phyloP scores from a whole-genome alignment of 2,888 invertebrate species.

The Lacanobia oleracea region DNA sequence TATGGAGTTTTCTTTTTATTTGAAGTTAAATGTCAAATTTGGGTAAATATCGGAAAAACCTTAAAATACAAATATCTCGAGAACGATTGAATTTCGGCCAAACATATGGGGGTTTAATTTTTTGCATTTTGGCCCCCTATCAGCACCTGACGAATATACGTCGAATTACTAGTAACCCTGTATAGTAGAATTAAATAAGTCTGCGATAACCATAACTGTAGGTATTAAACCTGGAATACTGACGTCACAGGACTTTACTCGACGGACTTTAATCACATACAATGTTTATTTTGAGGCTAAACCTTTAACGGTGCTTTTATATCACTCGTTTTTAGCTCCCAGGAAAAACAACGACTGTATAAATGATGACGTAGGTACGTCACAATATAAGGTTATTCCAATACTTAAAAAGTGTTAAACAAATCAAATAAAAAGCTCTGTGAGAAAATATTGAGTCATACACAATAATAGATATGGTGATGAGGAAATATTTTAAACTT shows the following conservation, averaged over 20 bases:
- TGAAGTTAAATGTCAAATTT: too few species aligned
- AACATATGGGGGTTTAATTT: too few species aligned
- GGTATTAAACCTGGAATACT: background rate
- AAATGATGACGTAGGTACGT: background rate
- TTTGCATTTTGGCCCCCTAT: too few species aligned
- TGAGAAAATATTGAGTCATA: constrained; percentile 66
- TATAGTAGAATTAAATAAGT: background rate
- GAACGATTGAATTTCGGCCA: too few species aligned
- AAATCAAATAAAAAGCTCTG: constrained; percentile 56
- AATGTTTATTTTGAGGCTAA: constrained; percentile 29
- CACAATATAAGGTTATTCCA: constrained; percentile 17
- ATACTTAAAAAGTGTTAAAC: constrained; percentile 42
- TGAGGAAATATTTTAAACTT: constrained; percentile 56
- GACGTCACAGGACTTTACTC: too few species aligned
- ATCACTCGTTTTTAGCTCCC: background rate
- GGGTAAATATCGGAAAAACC: too few species aligned
- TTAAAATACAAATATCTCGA: too few species aligned
- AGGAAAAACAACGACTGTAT: background rate
- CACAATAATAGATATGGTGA: constrained; percentile 63
- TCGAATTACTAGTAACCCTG: too few species aligned
- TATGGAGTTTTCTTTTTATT: too few species aligned
- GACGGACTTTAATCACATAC: background rate
- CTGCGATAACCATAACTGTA: background rate
- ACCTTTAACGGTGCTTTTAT: background rate
- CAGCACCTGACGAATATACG: too few species aligned